phyloP scores from a whole-genome alignment of 2,797 vertebrate genomes.

The Rhynchotus rufescens region DNA sequence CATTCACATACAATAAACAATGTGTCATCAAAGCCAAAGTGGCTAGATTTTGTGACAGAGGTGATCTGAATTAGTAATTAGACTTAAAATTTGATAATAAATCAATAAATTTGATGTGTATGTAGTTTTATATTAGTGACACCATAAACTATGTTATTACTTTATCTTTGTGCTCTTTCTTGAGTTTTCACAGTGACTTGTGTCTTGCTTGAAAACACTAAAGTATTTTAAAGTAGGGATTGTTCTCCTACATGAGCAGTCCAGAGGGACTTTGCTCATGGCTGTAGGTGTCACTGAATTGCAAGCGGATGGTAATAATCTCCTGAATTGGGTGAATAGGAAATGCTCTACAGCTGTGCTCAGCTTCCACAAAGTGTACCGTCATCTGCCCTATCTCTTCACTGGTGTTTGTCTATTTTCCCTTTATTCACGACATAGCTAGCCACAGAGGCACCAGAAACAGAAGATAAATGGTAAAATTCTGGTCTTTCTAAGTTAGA shows the following conservation, averaged over 20 bases:
- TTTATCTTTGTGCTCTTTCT: neutral
- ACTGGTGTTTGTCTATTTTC: neutral
- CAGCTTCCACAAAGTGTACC: neutral
- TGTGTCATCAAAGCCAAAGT: neutral
- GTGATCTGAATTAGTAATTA: slow-evolving; percentile 11
- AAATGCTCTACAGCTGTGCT: neutral
- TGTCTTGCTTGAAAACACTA: neutral
- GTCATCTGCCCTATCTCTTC: neutral
- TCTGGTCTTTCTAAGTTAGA: neutral
- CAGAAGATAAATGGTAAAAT: neutral
- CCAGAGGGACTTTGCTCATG: neutral
- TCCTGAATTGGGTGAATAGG: neutral
- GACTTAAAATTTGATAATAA: neutral
- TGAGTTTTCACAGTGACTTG: neutral
- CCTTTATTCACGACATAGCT: neutral
- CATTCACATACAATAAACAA: neutral
- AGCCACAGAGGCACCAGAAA: neutral
- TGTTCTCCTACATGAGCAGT: neutral
- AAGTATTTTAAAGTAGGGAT: neutral
- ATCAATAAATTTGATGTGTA: neutral
- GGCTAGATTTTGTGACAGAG: neutral
- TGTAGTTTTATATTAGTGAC: neutral
- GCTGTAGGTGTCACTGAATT: neutral
- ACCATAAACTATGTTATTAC: neutral
- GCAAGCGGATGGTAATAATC: neutral